A percentile compares a stretch with the other conserved stretches of the same genome.
phyloP scores from a whole-genome alignment of 2,888 invertebrate genomes.

The Schizotus pectinicornis region DNA sequence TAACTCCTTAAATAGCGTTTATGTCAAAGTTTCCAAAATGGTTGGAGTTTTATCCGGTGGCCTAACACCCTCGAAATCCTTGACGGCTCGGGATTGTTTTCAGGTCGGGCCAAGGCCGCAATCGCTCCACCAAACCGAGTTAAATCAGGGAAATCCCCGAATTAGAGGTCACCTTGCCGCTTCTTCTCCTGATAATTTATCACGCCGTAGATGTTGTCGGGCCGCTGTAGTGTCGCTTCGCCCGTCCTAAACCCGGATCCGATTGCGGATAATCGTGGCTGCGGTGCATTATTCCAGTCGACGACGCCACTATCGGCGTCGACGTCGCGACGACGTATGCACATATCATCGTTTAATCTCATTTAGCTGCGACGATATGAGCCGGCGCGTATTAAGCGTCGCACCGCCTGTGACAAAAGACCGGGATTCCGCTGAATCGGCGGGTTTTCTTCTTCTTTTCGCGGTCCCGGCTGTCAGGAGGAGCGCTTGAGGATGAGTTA shows the following conservation, averaged over 20 bases:
- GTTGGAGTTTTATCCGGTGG: no score
- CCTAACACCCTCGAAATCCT: no score
- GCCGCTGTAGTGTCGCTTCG: slow-evolving; percentile 5
- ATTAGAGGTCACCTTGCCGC: slow-evolving; percentile 11
- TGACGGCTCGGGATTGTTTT: no score
- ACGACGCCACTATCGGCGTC: slow-evolving; percentile 57
- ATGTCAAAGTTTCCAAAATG: no score
- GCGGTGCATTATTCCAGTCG: slow-evolving; percentile 56
- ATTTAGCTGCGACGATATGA: slow-evolving; percentile 40
- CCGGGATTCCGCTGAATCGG: slow-evolving; percentile 59
- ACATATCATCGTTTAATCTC: slow-evolving; percentile 48
- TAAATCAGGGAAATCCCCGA: slow-evolving; percentile 3
- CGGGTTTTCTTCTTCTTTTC: slow-evolving; percentile 60
- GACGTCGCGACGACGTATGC: slow-evolving; percentile 40
- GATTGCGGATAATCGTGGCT: slow-evolving; percentile 53
- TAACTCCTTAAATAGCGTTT: no score
- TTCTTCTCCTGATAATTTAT: slow-evolving; percentile 16
- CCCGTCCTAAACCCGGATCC: slow-evolving; percentile 1
- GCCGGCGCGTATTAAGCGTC: slow-evolving; percentile 56
- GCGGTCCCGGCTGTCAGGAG: slow-evolving; percentile 48
- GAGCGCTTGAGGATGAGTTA: slow-evolving; percentile 55
- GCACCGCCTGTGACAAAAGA: slow-evolving; percentile 64
- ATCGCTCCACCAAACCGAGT: neutral
- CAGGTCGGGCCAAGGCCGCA: no score
- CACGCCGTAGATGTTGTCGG: slow-evolving; percentile 22